These are phyloP conservation scores for Gobio gobio DNA, from an alignment of 2,113 vertebrate species.

Conservation along the genomic window DNA sequence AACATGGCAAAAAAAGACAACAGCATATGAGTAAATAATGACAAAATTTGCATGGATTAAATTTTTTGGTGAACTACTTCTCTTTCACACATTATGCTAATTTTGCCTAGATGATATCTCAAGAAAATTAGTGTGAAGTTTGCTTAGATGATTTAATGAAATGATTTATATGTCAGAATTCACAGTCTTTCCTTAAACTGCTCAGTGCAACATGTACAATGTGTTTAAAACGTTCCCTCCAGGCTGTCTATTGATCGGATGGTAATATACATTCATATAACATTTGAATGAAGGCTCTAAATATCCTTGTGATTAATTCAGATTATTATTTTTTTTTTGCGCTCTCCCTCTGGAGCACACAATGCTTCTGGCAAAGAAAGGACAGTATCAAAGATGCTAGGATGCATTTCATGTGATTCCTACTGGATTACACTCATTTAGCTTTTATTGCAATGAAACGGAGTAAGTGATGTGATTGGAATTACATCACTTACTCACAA, in stretches of 20 bases:
- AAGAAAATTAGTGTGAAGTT: neutral
- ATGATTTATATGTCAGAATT: slow-evolving; percentile 1
- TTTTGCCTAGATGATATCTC: neutral
- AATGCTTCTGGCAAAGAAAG: neutral
- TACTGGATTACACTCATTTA: neutral
- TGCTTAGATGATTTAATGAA: neutral
- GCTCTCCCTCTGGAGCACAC: neutral
- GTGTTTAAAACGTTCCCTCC: neutral
- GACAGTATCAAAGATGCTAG: neutral
- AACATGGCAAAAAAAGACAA: no score
- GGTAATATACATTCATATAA: neutral
- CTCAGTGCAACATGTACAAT: neutral
- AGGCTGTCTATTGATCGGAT: neutral
- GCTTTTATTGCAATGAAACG: neutral
- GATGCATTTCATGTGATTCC: neutral
- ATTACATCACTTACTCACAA: neutral
- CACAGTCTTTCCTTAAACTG: neutral
- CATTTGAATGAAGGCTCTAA: neutral
- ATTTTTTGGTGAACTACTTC: neutral
- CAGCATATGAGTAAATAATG: neutral
- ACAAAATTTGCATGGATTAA: neutral
- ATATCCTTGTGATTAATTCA: neutral
- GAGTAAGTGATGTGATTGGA: neutral
- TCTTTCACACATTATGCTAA: neutral
- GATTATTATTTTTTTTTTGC: neutral